A percentile compares a stretch with the other conserved stretches of the same genome.
Evolutionary conservation across 1,140 invertebrate genomes (phyloP).

Genomic region (Papilio dardanus): DNA sequence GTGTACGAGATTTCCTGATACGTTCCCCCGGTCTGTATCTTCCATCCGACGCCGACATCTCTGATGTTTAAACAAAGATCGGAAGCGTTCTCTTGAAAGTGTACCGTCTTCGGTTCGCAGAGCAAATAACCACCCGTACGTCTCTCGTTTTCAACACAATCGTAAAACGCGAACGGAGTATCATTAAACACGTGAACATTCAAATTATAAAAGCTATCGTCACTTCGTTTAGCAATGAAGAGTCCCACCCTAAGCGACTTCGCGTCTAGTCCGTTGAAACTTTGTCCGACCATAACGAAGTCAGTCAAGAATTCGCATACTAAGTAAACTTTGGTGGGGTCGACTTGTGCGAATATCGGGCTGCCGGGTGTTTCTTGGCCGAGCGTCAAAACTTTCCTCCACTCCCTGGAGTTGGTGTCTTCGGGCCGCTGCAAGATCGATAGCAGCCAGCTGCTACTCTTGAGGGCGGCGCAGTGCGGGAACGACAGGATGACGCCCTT

Average conservation of each 20-base stretch:
- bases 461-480: slow-evolving; percentile 91
- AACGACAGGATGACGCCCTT: slow-evolving; percentile 95
- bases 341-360: slow-evolving; percentile 95
- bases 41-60: slow-evolving; percentile 88
- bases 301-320: slow-evolving; percentile 94
- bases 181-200: slow-evolving; percentile 93
- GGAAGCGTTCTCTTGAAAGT: slow-evolving; percentile 94
- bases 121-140: slow-evolving; percentile 92
- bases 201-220: slow-evolving; percentile 79
- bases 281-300: slow-evolving; percentile 93
- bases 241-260: slow-evolving; percentile 93
- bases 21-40: slow-evolving; percentile 90
- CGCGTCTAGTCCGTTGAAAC: slow-evolving; percentile 83
- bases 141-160: slow-evolving; percentile 89
- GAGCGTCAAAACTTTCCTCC: slow-evolving; percentile 92
- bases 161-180: slow-evolving; percentile 93
- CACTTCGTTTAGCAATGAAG: slow-evolving; percentile 88
- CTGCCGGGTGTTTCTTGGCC: slow-evolving; percentile 98
- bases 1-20: slow-evolving; percentile 96
- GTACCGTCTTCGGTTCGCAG: slow-evolving; percentile 93
- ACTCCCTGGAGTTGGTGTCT: slow-evolving; percentile 82
- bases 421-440: slow-evolving; percentile 87
- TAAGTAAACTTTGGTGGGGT: slow-evolving; percentile 92
- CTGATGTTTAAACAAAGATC: slow-evolving; percentile 88
- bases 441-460: slow-evolving; percentile 91